phyloP scores from a whole-genome alignment of 2,113 vertebrate species.

The rabbit (Oryctolagus cuniculus) region DNA sequence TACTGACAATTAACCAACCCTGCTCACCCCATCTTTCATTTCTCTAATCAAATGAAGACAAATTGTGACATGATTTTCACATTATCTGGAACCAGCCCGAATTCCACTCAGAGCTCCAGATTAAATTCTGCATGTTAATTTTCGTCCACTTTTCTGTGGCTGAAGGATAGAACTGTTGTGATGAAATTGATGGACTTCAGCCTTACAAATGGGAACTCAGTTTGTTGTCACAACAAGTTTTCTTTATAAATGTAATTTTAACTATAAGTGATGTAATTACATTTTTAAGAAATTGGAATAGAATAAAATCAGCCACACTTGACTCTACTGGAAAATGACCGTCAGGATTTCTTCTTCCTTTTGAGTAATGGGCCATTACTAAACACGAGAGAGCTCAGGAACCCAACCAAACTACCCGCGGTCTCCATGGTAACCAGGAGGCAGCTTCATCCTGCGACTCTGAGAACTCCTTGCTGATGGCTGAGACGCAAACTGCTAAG shows the following conservation, averaged over 20 bases:
- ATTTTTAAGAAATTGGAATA: slow-evolving; percentile 51
- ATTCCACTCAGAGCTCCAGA: slow-evolving; percentile 48
- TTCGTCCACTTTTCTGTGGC: slow-evolving; percentile 55
- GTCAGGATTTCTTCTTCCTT: background rate
- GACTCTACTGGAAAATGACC: background rate
- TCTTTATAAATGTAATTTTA: slow-evolving; percentile 59
- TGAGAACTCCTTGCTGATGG: background rate
- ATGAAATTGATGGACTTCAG: slow-evolving; percentile 56
- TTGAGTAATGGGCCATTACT: slow-evolving; percentile 7
- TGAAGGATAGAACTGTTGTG: slow-evolving; percentile 8
- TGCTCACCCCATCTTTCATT: slow-evolving; percentile 3
- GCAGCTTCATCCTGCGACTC: background rate
- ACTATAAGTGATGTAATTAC: slow-evolving; percentile 26
- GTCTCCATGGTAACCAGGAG: slow-evolving; percentile 34
- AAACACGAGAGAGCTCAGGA: slow-evolving; percentile 26
- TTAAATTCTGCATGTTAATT: slow-evolving; percentile 60
- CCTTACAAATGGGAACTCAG: slow-evolving; percentile 41
- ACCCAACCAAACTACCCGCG: background rate
- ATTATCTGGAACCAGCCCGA: slow-evolving; percentile 27
- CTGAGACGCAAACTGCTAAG: slow-evolving; percentile 41
- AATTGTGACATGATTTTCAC: slow-evolving; percentile 31
- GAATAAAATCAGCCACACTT: background rate
- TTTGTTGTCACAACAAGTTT: slow-evolving; percentile 27
- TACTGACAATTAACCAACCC: background rate
- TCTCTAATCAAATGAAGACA: slow-evolving; percentile 26